These are phyloP conservation scores for Scaptomyza parva DNA, from an alignment of 2,888 invertebrate genomes.

Conservation along the genomic window DNA sequence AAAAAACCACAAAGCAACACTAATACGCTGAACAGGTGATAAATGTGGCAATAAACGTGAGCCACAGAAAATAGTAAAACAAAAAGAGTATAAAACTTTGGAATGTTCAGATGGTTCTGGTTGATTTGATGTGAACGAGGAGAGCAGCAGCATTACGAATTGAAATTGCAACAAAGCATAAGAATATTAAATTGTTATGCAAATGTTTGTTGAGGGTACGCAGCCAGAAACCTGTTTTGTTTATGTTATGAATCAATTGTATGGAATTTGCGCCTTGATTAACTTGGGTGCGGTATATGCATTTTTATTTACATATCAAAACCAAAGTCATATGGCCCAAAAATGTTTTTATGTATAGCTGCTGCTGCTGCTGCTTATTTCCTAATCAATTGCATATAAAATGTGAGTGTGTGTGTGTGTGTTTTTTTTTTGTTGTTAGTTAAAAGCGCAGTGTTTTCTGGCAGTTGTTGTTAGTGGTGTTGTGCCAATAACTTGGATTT, in stretches of 20 bases:
- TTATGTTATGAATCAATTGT: constrained; percentile 64
- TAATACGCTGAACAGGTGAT: constrained; percentile 40
- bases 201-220: constrained; percentile 46
- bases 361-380: constrained; percentile 45
- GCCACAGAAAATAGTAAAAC: not conserved
- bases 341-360: constrained; percentile 1
- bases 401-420: constrained; percentile 11
- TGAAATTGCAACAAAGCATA: constrained; percentile 12
- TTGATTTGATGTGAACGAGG: constrained; percentile 67
- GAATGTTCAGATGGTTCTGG: constrained; percentile 65
- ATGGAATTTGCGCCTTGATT: constrained; percentile 52
- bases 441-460: constrained; percentile 22
- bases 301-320: not conserved
- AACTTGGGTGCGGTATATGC: constrained; percentile 57
- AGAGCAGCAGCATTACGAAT: constrained; percentile 26
- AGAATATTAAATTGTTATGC: constrained; percentile 41
- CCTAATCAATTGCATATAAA: constrained; percentile 61
- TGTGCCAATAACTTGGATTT: constrained; percentile 56
- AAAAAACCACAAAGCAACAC: constrained; percentile 25
- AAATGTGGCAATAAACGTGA: constrained; percentile 21
- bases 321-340: constrained; percentile 20
- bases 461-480: not conserved
- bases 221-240: constrained; percentile 54
- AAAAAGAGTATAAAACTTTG: constrained; percentile 16
- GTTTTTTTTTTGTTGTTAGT: constrained; percentile 46